Conservation (phyloP, 1,140 invertebrate genomes). For the Ceratosolen solmsi region DNA sequence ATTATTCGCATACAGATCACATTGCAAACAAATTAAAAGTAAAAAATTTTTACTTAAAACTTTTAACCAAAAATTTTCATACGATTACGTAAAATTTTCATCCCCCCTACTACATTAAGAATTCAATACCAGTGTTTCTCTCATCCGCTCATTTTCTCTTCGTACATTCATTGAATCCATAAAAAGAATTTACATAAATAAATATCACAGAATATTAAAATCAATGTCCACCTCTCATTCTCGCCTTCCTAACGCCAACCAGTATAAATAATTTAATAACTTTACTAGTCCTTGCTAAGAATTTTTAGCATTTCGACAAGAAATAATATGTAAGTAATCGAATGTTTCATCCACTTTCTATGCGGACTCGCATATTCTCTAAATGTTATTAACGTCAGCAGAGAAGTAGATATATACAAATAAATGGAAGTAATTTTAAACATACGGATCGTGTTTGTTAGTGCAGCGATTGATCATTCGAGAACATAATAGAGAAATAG, state of each 20-base stretch:
- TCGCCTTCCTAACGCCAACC: neutral
- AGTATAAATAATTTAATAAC: conserved; percentile 32
- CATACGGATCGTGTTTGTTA: conserved; percentile 42
- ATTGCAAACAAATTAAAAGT: neutral
- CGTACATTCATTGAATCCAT: conserved; percentile 6
- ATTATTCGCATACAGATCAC: too few relatives aligned
- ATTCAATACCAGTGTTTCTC: conserved; percentile 36
- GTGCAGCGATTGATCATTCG: too few relatives aligned
- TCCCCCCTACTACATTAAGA: neutral
- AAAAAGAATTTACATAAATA: conserved; percentile 48
- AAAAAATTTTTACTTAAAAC: neutral
- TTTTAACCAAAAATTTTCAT: conserved; percentile 24
- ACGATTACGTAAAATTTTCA: too few relatives aligned
- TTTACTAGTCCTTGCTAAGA: conserved; percentile 24
- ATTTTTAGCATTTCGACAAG: neutral
- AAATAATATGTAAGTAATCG: neutral
- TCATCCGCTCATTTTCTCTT: neutral
- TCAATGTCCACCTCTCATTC: neutral
- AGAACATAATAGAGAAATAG: conserved; percentile 36
- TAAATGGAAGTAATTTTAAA: conserved; percentile 41
- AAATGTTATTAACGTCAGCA: conserved; percentile 23
- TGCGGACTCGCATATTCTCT: too few relatives aligned
- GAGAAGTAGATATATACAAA: neutral
- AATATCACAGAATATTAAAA: conserved; percentile 46
- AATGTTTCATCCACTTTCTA: neutral